A percentile compares a stretch with the other conserved stretches of the same genome.
Conservation (phyloP, 1,140 invertebrate genomes). For the Heliothis virescens region DNA sequence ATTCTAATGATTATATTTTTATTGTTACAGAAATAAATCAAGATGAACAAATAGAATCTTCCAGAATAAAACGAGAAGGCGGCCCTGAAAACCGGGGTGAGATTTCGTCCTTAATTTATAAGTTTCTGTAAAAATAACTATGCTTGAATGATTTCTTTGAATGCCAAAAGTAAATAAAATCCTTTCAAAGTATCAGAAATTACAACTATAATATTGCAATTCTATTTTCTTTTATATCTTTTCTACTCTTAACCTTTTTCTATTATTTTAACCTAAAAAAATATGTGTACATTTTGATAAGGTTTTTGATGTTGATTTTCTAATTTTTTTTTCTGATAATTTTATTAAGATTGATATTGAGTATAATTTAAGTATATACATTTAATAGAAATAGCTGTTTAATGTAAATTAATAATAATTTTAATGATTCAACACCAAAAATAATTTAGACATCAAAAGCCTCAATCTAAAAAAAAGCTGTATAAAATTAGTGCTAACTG, state of each 20-base stretch:
- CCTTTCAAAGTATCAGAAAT: not conserved
- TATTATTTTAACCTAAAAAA: conserved; percentile 24
- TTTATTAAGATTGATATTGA: not conserved
- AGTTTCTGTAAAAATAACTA: conserved; percentile 61
- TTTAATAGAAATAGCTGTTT: too few species aligned
- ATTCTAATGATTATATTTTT: conserved; percentile 29
- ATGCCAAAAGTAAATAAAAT: conserved; percentile 45
- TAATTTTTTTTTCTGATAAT: too few species aligned
- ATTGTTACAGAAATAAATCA: conserved; percentile 77
- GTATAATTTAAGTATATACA: not conserved
- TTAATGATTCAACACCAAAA: not conserved
- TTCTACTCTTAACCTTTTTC: conserved; percentile 41
- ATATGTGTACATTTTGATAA: conserved; percentile 34
- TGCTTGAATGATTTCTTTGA: conserved; percentile 57
- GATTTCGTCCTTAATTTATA: conserved; percentile 50
- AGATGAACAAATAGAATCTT: conserved; percentile 74
- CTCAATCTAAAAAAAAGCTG: conserved; percentile 56
- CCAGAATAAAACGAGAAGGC: conserved; percentile 80
- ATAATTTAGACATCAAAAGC: conserved; percentile 40
- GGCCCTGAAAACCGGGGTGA: conserved; percentile 83
- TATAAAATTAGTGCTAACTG: conserved; percentile 82
- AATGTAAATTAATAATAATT: not conserved
- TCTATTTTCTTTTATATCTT: conserved; percentile 13
- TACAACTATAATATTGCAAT: not conserved
- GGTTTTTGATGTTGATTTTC: conserved; percentile 23